Percentiles rank a stretch among this genome's conserved stretches.
Evolutionary conservation across 2,888 invertebrate genomes (phyloP).

Genomic region (Agriopis aurantiaria): DNA sequence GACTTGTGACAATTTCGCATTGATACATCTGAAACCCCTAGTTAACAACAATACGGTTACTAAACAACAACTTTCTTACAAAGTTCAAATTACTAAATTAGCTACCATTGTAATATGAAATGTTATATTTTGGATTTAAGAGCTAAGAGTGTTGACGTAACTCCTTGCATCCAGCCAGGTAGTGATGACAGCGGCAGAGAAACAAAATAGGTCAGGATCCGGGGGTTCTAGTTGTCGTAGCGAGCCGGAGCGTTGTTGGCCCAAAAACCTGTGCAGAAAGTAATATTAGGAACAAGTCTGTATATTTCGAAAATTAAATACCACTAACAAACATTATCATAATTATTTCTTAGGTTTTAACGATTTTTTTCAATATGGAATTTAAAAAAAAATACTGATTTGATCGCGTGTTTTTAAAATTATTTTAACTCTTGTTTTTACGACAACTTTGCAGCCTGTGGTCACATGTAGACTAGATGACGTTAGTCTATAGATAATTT

Average conservation of each 20-base stretch:
- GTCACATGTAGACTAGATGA: not conserved
- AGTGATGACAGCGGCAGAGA: conserved; percentile 55
- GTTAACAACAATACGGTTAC: not conserved
- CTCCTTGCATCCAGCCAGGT: conserved; percentile 58
- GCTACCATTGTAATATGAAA: not conserved
- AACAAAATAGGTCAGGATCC: conserved; percentile 55
- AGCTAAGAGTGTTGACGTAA: conserved; percentile 50
- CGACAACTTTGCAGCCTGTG: too few relatives aligned
- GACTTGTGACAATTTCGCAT: not conserved
- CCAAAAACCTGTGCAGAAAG: conserved; percentile 72
- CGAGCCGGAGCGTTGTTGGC: conserved; percentile 66
- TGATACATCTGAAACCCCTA: not conserved
- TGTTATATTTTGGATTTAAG: conserved; percentile 2
- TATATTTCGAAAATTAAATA: too few relatives aligned
- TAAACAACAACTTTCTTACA: not conserved
- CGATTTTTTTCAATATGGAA: too few relatives aligned
- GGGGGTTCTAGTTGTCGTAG: conserved; percentile 74
- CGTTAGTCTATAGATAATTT: not conserved
- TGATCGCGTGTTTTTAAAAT: too few relatives aligned
- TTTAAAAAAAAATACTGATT: too few relatives aligned
- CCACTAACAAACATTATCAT: too few relatives aligned
- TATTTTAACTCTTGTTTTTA: too few relatives aligned
- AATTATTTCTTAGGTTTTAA: too few relatives aligned
- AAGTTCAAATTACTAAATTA: not conserved
- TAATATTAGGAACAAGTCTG: not conserved